A percentile compares a stretch with the other conserved stretches of the same genome.
These are phyloP conservation scores for Arctopsyche grandis DNA, from an alignment of 1,140 invertebrate genomes.

Conservation along the genomic window DNA sequence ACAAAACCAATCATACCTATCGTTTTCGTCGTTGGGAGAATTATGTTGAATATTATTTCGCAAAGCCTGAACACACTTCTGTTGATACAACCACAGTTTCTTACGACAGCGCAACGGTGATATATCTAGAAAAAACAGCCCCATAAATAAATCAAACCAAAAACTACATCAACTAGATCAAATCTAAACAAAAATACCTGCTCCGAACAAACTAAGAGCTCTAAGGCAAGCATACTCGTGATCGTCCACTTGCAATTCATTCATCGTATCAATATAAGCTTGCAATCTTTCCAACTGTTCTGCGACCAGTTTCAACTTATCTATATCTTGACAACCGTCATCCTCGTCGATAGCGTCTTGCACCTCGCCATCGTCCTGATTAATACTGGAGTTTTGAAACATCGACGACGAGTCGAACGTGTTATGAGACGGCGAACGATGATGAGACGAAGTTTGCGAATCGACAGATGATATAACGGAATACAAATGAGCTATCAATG, in stretches of 20 bases:
- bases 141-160: neutral
- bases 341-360: constrained; percentile 7
- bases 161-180: neutral
- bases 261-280: constrained; percentile 82
- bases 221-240: constrained; percentile 93
- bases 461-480: constrained; percentile 55
- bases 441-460: constrained; percentile 34
- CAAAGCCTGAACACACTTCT: constrained; percentile 50
- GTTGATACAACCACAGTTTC: constrained; percentile 46
- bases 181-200: constrained; percentile 37
- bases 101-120: constrained; percentile 46
- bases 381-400: neutral
- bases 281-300: constrained; percentile 85
- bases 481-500: constrained; percentile 59
- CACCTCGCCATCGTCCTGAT: constrained; percentile 14
- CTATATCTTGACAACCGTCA: constrained; percentile 34
- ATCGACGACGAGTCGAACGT: neutral
- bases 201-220: constrained; percentile 80
- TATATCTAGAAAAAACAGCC: constrained; percentile 46
- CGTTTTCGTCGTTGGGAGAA: constrained; percentile 45
- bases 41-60: constrained; percentile 46
- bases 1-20: constrained; percentile 38
- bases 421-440: constrained; percentile 15
- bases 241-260: constrained; percentile 79
- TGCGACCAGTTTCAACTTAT: constrained; percentile 76